phyloP scores from a whole-genome alignment of 2,113 vertebrate genomes.

The Beaufortia kweichowensis region DNA sequence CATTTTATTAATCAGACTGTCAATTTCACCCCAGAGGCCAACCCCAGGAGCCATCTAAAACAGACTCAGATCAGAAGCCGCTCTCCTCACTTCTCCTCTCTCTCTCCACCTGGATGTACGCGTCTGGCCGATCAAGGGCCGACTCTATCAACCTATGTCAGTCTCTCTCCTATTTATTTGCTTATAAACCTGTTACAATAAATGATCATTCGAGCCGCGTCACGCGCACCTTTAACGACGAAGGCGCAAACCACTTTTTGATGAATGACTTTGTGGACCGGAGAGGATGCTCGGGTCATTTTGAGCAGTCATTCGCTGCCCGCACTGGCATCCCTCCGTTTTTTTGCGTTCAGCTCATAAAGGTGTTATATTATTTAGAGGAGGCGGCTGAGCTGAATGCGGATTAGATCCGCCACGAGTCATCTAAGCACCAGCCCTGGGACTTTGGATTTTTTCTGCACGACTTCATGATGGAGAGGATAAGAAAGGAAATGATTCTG shows the following conservation, averaged over 20 bases:
- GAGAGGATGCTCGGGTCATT: constrained; percentile 94
- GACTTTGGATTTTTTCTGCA: constrained; percentile 81
- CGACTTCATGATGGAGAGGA: constrained; percentile 99
- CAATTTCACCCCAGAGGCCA: constrained; percentile 99
- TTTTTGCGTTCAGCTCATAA: constrained; percentile 85
- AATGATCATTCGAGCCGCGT: constrained; percentile 99
- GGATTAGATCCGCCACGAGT: constrained; percentile 91
- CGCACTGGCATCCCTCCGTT: constrained; percentile 87
- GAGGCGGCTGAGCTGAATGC: constrained; percentile 88
- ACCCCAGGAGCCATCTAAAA: constrained; percentile 91
- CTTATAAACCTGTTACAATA: constrained; percentile 99
- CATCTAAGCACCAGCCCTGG: constrained; percentile 85
- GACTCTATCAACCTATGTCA: constrained; percentile 99
- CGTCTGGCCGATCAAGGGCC: constrained; percentile 96
- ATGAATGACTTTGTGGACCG: constrained; percentile 96
- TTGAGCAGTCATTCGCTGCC: constrained; percentile 95
- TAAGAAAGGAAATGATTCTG: constrained; percentile 99
- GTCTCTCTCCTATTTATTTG: constrained; percentile 99
- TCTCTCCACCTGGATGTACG: constrained; percentile 97
- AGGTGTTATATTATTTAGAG: constrained; percentile 93
- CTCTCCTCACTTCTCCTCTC: constrained; percentile 89
- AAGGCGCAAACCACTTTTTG: constrained; percentile 84
- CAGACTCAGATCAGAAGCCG: constrained; percentile 87
- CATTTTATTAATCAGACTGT: constrained; percentile 99
- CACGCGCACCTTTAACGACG: constrained; percentile 97